Evolutionary conservation across 2,113 vertebrate genomes (phyloP).

Genomic region (Todiramphus chloris): DNA sequence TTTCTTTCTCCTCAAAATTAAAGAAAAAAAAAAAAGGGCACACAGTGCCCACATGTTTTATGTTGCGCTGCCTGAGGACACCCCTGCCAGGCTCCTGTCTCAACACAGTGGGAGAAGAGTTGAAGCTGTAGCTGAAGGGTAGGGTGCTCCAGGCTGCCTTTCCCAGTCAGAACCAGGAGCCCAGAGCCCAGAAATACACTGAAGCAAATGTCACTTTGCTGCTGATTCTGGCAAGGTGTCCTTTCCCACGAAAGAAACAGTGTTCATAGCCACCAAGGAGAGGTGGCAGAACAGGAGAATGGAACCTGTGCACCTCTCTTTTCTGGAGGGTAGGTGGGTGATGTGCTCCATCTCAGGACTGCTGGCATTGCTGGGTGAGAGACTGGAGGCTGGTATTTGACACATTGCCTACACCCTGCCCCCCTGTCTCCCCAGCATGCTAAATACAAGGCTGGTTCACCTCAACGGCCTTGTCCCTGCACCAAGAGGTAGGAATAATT

Average conservation of each 20-base stretch:
- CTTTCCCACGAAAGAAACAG: neutral
- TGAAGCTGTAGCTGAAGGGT: neutral
- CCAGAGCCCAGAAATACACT: neutral
- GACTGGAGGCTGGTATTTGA: neutral
- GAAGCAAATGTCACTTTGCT: neutral
- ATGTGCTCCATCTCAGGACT: neutral
- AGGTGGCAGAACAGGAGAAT: neutral
- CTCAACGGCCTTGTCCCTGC: slow-evolving; percentile 25
- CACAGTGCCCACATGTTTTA: neutral
- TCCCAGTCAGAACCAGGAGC: neutral
- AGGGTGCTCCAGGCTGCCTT: neutral
- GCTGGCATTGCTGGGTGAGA: neutral
- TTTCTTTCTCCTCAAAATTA: neutral
- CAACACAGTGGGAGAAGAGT: neutral
- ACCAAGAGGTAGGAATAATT: slow-evolving; percentile 69
- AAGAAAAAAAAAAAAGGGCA: too few relatives aligned
- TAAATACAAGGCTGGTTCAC: neutral
- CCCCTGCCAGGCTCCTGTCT: neutral
- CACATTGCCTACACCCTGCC: neutral
- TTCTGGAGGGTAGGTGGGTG: neutral
- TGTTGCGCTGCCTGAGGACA: neutral
- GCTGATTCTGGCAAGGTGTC: neutral
- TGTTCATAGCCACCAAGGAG: neutral
- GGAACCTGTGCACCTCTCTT: neutral
- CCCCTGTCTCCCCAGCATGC: neutral